Evolutionary conservation across 2,113 vertebrate species (phyloP).

Genomic region (Brachypteracias leptosomus): DNA sequence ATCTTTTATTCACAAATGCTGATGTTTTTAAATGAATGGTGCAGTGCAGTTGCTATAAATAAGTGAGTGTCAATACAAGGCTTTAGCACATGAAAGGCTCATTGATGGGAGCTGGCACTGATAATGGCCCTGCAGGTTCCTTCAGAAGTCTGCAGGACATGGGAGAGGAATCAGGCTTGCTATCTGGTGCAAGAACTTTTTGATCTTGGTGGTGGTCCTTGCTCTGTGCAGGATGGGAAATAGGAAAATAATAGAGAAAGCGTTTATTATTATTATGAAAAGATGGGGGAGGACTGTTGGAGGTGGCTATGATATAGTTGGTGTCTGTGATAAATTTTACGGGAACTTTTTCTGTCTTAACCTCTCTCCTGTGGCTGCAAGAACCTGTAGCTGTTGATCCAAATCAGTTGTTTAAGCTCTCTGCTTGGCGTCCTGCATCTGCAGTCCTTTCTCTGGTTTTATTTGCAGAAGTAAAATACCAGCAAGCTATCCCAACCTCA

Average conservation of each 20-base stretch:
- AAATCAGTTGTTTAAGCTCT: neutral
- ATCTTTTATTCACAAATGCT: slow-evolving; percentile 55
- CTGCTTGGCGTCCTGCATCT: neutral
- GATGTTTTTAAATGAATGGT: slow-evolving; percentile 62
- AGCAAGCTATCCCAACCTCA: neutral
- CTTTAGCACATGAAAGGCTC: slow-evolving; percentile 64
- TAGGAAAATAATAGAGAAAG: slow-evolving; percentile 3
- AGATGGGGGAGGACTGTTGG: neutral
- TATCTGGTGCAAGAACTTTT: slow-evolving; percentile 5
- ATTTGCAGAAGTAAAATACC: neutral
- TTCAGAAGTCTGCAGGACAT: slow-evolving; percentile 51
- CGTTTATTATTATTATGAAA: slow-evolving; percentile 17
- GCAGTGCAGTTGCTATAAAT: slow-evolving; percentile 66
- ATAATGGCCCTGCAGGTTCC: slow-evolving; percentile 63
- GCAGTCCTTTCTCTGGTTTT: neutral
- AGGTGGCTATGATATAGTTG: neutral
- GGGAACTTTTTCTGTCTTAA: neutral
- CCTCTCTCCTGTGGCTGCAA: neutral
- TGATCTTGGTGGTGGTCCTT: neutral
- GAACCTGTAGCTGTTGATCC: neutral
- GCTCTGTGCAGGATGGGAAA: neutral
- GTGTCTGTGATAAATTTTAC: slow-evolving; percentile 11
- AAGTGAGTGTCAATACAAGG: slow-evolving; percentile 57
- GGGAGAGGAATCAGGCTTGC: neutral
- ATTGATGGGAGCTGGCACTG: slow-evolving; percentile 50